Evolutionary conservation across 2,888 invertebrate species (phyloP), one percentile per base, ranked within the genome.

Genomic region (Hypercompe scribonia): DNA sequence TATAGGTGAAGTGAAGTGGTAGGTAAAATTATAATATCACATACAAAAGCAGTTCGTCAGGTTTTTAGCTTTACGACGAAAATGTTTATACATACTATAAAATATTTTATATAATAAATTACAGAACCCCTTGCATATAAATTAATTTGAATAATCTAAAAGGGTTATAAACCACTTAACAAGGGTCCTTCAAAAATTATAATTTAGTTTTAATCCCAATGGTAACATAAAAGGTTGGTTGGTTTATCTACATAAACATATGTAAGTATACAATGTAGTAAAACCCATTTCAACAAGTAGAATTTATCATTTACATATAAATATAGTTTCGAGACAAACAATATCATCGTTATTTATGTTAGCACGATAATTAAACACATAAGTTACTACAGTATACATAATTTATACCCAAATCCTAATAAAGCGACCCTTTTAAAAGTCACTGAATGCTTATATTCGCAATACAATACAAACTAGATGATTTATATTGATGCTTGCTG

Each of bases 281-380:
- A 10, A 54, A 54, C 50, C n/a, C 10, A 24, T 54, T 11, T 8
- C 21, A 31, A 31, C 18, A 61, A 61, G 13, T 61, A 54, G 31
- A 61, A 31, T 31, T 61, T n/a, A 42, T 33, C 33, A 46, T 42
- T 67, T 31, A n/a, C 63, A 18, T 36, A 65, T 72, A 79, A 15
- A 5, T 58, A 21, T 8, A 58, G 18, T 61, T 77, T 73, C 70
- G 34, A 63, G 68, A 34, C 78, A 70, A 64, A 75, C 70, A 61
- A 69, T 67, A 65, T 65, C 36, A 71, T 74, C 73, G 75, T 81
- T 74, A 75, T 77, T 81, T 71, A 77, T 50, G 54, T 36, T 11
- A 58, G 28, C 75, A 68, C 67, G 66, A 76, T 81, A 79, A 81
- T 83, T 80, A 83, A 78, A 74, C 73, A 77, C 76, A 68, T 78